Conservation (phyloP, 2,797 vertebrate genomes). For the Serranus cabrilla region DNA sequence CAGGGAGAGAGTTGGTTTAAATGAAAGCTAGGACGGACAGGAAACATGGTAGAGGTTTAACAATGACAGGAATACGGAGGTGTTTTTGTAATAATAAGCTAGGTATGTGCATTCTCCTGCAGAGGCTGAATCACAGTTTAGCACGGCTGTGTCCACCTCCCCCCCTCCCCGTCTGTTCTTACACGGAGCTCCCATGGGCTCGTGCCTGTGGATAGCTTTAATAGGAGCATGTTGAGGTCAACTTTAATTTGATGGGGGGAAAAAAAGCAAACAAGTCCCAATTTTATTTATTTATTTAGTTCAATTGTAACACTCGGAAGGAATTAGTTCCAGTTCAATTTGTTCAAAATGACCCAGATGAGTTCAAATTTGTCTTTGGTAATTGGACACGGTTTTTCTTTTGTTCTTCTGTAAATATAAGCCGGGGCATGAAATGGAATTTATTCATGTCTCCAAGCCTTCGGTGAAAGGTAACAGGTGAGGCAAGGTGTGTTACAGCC, state of each 20-base stretch:
- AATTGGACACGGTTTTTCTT: constrained; percentile 73
- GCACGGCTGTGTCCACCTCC: constrained; percentile 12
- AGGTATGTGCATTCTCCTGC: constrained; percentile 6
- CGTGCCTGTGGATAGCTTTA: constrained; percentile 52
- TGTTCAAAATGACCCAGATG: constrained; percentile 75
- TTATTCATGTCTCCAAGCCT: constrained; percentile 61
- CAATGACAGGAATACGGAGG: constrained; percentile 12
- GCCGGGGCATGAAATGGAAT: constrained; percentile 70
- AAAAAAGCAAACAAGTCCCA: constrained; percentile 56
- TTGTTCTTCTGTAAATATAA: constrained; percentile 74
- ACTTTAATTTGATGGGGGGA: constrained; percentile 71
- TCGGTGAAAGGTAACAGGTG: constrained; percentile 51
- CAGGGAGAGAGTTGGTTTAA: constrained; percentile 33
- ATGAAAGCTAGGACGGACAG: constrained; percentile 35
- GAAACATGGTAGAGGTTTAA: constrained; percentile 16
- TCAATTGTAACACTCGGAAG: constrained; percentile 63
- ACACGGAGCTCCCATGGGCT: constrained; percentile 60
- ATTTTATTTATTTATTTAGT: constrained; percentile 70
- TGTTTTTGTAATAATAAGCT: constrained; percentile 16
- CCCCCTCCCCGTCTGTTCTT: not conserved
- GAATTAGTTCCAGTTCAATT: constrained; percentile 76
- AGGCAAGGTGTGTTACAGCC: constrained; percentile 46
- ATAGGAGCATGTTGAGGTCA: constrained; percentile 71
- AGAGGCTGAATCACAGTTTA: constrained; percentile 31
- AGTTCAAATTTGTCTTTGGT: constrained; percentile 78